Conservation (phyloP, 2,113 vertebrate species). For the Struthio camelus region DNA sequence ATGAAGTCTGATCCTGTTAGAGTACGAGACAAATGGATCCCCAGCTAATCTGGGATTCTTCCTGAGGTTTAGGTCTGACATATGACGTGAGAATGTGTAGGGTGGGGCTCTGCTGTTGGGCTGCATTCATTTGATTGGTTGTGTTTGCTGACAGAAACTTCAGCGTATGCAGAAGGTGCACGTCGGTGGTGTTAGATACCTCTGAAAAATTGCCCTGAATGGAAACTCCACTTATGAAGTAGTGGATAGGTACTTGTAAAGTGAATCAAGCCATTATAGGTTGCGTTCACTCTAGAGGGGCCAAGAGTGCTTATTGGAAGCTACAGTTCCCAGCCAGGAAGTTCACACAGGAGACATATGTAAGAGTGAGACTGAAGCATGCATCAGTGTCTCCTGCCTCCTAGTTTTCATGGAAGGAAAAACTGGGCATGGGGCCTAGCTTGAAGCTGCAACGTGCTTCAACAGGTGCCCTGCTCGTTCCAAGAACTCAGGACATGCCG, state of each 20-base stretch:
- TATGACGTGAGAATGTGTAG: background rate
- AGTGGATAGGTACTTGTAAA: background rate
- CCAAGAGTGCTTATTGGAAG: background rate
- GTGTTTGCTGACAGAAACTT: background rate
- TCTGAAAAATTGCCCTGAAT: background rate
- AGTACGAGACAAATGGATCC: background rate
- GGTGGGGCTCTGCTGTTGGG: background rate
- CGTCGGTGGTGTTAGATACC: background rate
- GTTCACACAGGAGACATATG: background rate
- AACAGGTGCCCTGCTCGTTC: background rate
- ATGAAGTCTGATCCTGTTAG: background rate
- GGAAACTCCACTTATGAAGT: background rate
- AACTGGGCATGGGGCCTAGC: background rate
- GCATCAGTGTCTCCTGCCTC: background rate
- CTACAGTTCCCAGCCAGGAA: background rate
- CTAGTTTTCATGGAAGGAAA: background rate
- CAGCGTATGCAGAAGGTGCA: background rate
- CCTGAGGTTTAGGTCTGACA: accelerated
- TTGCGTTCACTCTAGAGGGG: background rate
- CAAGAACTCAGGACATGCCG: background rate
- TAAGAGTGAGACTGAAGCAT: background rate
- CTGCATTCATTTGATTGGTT: accelerated
- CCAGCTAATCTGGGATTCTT: background rate
- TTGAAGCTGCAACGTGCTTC: background rate
- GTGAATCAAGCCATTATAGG: background rate